Conservation (phyloP, 1,140 invertebrate species). For the Microplitis mediator region DNA sequence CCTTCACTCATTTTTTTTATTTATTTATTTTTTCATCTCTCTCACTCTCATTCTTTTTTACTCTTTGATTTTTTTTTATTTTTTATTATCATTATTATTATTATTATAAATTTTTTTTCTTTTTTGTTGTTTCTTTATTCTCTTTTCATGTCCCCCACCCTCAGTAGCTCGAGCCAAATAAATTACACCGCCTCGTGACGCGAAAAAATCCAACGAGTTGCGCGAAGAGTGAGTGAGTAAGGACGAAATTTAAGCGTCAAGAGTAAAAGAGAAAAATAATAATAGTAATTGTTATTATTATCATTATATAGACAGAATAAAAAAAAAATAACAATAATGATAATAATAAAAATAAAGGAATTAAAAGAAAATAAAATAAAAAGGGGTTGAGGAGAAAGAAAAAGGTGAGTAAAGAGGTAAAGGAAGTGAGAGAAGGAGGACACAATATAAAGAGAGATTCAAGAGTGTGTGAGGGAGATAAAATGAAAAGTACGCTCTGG, state of each 20-base stretch:
- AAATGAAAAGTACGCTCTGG: slow-evolving; percentile 1
- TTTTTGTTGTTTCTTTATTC: background rate
- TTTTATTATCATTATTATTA: no score
- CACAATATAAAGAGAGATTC: no score
- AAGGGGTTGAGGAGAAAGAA: background rate
- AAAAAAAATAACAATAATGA: background rate
- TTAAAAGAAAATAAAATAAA: slow-evolving; percentile 20
- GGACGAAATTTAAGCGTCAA: background rate
- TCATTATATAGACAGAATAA: background rate
- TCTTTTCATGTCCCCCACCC: slow-evolving; percentile 12
- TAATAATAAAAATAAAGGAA: background rate
- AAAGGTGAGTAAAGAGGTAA: background rate
- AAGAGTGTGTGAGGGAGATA: background rate
- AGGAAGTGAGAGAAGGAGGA: no score
- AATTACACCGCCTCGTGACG: slow-evolving; percentile 62
- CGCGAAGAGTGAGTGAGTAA: slow-evolving; percentile 33
- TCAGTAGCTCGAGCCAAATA: slow-evolving; percentile 57
- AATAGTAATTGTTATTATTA: background rate
- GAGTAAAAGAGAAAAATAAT: background rate
- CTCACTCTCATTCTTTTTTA: slow-evolving; percentile 13
- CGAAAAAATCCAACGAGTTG: slow-evolving; percentile 61
- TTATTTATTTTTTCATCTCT: background rate
- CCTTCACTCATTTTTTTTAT: slow-evolving; percentile 11
- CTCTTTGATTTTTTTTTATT: no score
- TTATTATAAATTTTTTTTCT: background rate